Evolutionary conservation across 2,113 vertebrate genomes (phyloP), one percentile per base, ranked within the genome.

Genomic region (Nematolebias whitei): DNA sequence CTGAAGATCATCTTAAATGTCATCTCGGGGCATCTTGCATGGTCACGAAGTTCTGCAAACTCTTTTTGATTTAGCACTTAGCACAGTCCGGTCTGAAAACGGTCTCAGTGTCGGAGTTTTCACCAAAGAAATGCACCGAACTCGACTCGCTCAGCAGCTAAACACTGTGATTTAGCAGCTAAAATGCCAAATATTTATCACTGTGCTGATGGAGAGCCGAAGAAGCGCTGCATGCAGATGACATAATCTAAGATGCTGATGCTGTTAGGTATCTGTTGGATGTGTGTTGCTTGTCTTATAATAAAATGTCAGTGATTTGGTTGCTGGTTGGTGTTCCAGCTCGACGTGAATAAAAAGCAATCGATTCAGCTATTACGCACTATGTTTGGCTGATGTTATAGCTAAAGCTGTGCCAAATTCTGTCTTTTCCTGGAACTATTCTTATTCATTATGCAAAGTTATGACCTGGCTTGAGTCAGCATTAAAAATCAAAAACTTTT

Each of bases 281-380:
- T 60, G 26, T 22, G 13, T 65, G 14, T 39, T 65, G 8, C 10
- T 38, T 35, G 38, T 24, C 35, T 32, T 12, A 8, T 35, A 12
- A 58, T 23, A 22, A 29, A 20, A 32, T 43, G 3, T 45, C 19
- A 32, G 1, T 38, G 10, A 47, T 68, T 60, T 35, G 39, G 67
- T 59, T 24, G 60, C 40, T 45, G 23, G 16, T 61, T 55, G 13
- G 16, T 55, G 19, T 67, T 48, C n/a, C 20, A 20, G 39, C 45
- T 19, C 14, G 15, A 23, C 23, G 50, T 52, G 14, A 47, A 39
- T 24, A 18, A n/a, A 22, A 58, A 67, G 26, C 16, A 45, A 20
- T 58, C 43, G n/a, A 48, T 45, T 43, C 45, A 59, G 35, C n/a
- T 49, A 54, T 59, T 47, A 59, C 38, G 49, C 35, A 11, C 47